Percentiles rank a stretch among this genome's conserved stretches.
Conservation (phyloP, 2,888 invertebrate genomes). For the Margaritifera margaritifera region DNA sequence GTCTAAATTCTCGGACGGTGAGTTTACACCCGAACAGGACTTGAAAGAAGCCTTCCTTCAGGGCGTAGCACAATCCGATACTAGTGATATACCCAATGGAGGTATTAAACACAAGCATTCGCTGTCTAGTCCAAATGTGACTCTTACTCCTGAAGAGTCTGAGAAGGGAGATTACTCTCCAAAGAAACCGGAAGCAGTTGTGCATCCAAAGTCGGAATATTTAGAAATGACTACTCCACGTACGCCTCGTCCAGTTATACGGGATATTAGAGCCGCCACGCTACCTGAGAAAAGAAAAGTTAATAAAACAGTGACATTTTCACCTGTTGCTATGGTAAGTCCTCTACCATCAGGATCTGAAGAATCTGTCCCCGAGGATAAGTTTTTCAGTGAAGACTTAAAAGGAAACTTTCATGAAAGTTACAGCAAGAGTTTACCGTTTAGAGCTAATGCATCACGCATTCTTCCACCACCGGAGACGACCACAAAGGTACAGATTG, state of each 20-base stretch:
- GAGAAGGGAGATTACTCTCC: conserved; percentile 14
- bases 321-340: conserved; percentile 63
- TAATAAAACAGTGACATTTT: conserved; percentile 63
- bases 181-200: conserved; percentile 27
- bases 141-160: too few species aligned
- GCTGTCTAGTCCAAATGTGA: too few species aligned
- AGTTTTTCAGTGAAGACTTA: conserved; percentile 29
- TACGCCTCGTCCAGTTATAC: conserved; percentile 24
- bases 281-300: conserved; percentile 42
- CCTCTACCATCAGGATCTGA: conserved; percentile 62
- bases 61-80: conserved; percentile 20
- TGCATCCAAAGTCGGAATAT: conserved; percentile 34
- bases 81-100: not conserved
- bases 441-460: conserved; percentile 1
- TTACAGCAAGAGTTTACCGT: conserved; percentile 41
- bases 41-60: conserved; percentile 48
- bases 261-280: conserved; percentile 33
- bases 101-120: too few species aligned
- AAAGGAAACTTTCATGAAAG: conserved; percentile 44
- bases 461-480: conserved; percentile 10
- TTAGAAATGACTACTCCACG: conserved; percentile 28
- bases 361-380: conserved; percentile 54
- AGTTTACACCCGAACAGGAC: conserved; percentile 35
- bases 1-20: conserved; percentile 51
- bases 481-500: conserved; percentile 28